These are phyloP conservation scores for Gambusia affinis DNA, from an alignment of 2,113 vertebrate species.

Conservation along the genomic window DNA sequence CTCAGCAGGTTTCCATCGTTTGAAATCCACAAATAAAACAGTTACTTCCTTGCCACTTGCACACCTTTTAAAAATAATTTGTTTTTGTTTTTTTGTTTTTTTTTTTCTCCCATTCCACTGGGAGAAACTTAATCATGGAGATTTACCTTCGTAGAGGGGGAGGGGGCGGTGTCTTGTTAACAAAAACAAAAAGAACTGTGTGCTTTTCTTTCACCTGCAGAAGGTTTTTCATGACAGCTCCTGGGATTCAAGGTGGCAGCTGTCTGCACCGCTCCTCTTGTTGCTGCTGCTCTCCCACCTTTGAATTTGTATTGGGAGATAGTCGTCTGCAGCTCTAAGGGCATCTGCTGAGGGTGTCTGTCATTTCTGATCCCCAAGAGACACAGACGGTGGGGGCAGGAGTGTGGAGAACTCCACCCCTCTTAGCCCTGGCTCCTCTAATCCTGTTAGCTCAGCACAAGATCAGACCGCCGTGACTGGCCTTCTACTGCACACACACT, in stretches of 20 bases:
- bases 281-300: slow-evolving; percentile 25
- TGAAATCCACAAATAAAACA: slow-evolving; percentile 21
- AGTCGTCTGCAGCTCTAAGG: slow-evolving; percentile 37
- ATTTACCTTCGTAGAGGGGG: slow-evolving; percentile 2
- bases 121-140: slow-evolving; percentile 5
- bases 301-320: slow-evolving; percentile 37
- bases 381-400: slow-evolving; percentile 30
- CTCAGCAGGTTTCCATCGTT: slow-evolving; percentile 27
- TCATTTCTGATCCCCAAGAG: slow-evolving; percentile 58
- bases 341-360: slow-evolving; percentile 57
- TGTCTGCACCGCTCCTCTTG: slow-evolving; percentile 4
- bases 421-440: slow-evolving; percentile 57
- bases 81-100: neutral
- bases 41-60: neutral
- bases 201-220: slow-evolving; percentile 19
- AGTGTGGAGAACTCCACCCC: slow-evolving; percentile 40
- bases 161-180: neutral
- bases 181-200: neutral
- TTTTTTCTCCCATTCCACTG: neutral
- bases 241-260: slow-evolving; percentile 15
- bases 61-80: slow-evolving; percentile 1
- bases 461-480: slow-evolving; percentile 61
- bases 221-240: slow-evolving; percentile 11
- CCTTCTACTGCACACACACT: slow-evolving; percentile 24
- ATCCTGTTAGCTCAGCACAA: slow-evolving; percentile 75